phyloP scores from a whole-genome alignment of 2,797 vertebrate genomes.

The Alectoris magna region DNA sequence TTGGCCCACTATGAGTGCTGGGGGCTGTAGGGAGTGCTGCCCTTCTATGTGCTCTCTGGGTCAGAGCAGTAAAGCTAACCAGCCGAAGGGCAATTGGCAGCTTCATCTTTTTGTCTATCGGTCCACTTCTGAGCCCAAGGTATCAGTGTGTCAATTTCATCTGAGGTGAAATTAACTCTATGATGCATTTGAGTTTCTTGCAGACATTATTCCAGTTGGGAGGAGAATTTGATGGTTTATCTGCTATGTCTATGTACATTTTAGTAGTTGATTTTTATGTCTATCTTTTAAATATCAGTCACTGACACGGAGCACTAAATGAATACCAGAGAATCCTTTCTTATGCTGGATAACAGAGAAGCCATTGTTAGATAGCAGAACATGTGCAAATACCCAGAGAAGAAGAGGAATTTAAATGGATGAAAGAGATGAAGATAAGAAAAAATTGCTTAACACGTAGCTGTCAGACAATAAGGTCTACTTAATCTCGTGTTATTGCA shows the following conservation, averaged over 20 bases:
- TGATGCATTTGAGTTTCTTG: neutral
- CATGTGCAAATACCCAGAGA: neutral
- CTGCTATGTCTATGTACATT: neutral
- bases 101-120: neutral
- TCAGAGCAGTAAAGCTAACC: neutral
- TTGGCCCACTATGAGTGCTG: neutral
- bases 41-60: neutral
- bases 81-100: neutral
- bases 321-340: neutral
- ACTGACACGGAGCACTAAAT: neutral
- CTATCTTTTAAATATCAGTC: neutral
- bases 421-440: neutral
- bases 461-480: slow-evolving; percentile 8
- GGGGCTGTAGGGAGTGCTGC: neutral
- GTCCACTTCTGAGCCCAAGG: neutral
- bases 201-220: neutral
- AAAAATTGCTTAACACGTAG: neutral
- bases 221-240: neutral
- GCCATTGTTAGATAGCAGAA: neutral
- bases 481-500: neutral
- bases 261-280: neutral
- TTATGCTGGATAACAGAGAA: neutral
- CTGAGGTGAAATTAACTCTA: neutral
- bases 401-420: neutral
- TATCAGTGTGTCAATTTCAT: neutral